Evolutionary conservation across 2,797 vertebrate genomes (phyloP), one percentile per base, ranked within the genome.

Genomic region (Champsocephalus gunnari): DNA sequence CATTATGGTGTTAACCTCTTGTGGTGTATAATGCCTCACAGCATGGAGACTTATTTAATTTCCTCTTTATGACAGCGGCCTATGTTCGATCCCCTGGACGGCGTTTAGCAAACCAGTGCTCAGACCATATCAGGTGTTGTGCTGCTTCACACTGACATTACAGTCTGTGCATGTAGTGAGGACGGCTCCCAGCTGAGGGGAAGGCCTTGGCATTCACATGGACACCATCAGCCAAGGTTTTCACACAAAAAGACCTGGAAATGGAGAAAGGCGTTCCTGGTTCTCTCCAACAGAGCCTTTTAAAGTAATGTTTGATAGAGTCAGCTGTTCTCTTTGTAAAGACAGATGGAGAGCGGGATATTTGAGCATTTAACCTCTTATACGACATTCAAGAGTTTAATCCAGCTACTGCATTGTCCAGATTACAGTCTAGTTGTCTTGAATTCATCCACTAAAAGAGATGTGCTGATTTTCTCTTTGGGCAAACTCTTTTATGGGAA

Each of bases 1-100:
- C 86, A 93, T 94, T 94, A 95, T 84, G 79, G 80, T 67, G 82
- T 94, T 94, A 94, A 93, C 90, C 81, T 83, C 84, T 92, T 90
- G 88, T 85, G 78, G 85, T 85, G 79, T 76, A 34, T 90, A 92
- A 92, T 85, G 68, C 77, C 83, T 88, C 78, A 73, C 86, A 85
- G 87, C 85, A 76, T 67, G 81, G 76, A 69, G 66, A 81, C 66
- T 88, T 81, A 76, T 84, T 92, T 85, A 7, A 88, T 89, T 92
- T 90, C 80, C 76, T 83, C 64, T 79, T 63, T 53, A 73, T 83
- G 83, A 87, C 79, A 61, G 63, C 3, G 21, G 60, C 28, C 61
- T 34, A 63, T 76, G 67, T 76, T 77, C 48, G 44, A 65, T 80
- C 71, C 73, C 49, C 77, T 34, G 60, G 73, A 85, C 21, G 5